These are phyloP conservation scores for Champsocephalus esox DNA, from an alignment of 2,797 vertebrate genomes.

Conservation along the genomic window DNA sequence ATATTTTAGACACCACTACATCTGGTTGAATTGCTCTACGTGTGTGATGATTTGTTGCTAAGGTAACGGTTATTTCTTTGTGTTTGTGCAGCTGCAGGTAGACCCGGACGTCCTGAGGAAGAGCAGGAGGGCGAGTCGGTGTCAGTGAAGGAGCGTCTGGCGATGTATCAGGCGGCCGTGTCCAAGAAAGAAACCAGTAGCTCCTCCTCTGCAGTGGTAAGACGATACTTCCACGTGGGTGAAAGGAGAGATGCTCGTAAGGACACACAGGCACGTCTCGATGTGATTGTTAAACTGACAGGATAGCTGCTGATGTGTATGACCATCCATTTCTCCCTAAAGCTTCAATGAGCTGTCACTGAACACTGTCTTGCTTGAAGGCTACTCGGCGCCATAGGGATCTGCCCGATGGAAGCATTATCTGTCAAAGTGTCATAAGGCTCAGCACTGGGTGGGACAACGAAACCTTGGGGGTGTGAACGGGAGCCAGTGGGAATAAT, in stretches of 20 bases:
- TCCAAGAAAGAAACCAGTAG: conserved; percentile 82
- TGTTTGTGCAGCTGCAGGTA: conserved; percentile 70
- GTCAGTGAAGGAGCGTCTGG: conserved; percentile 92
- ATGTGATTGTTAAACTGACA: not conserved
- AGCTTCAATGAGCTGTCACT: conserved; percentile 9
- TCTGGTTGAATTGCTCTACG: not conserved
- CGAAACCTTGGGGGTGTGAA: conserved; percentile 7
- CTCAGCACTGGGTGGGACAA: conserved; percentile 5
- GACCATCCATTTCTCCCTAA: not conserved
- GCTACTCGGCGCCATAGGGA: conserved; percentile 1
- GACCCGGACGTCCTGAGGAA: conserved; percentile 74
- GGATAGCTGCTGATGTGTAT: not conserved
- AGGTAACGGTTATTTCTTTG: not conserved
- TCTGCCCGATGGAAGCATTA: not conserved
- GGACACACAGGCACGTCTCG: conserved; percentile 3
- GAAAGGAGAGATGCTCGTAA: conserved; percentile 21
- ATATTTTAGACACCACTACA: not conserved
- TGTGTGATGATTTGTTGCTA: not conserved
- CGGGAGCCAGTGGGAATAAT: not conserved
- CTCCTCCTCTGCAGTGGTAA: conserved; percentile 78
- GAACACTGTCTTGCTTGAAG: not conserved
- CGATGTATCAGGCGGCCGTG: conserved; percentile 92
- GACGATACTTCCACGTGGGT: conserved; percentile 49
- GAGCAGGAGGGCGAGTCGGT: conserved; percentile 86
- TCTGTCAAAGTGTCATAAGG: conserved; percentile 29